phyloP scores from a whole-genome alignment of 2,888 invertebrate genomes.

The Clanis bilineata region DNA sequence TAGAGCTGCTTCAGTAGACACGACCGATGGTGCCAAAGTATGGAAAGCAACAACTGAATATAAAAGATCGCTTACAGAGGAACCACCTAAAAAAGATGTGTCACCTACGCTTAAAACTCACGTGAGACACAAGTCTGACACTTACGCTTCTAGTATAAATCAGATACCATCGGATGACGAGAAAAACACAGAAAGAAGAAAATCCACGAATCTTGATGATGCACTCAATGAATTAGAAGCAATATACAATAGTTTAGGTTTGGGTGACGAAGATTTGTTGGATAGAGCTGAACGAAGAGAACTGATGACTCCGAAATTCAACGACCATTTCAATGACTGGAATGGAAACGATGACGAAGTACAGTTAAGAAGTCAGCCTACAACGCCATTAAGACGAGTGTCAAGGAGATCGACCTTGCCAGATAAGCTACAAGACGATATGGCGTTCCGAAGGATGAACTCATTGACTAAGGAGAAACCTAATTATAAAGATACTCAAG shows the following conservation, averaged over 20 bases:
- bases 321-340: conserved; percentile 75
- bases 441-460: conserved; percentile 89
- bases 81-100: conserved; percentile 55
- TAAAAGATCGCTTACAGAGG: conserved; percentile 66
- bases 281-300: conserved; percentile 90
- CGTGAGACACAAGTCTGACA: conserved; percentile 74
- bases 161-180: conserved; percentile 76
- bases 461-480: conserved; percentile 79
- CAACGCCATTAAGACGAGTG: conserved; percentile 67
- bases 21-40: conserved; percentile 68
- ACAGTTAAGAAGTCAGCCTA: conserved; percentile 71
- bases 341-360: conserved; percentile 76
- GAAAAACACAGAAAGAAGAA: conserved; percentile 78
- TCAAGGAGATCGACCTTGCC: conserved; percentile 79
- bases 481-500: conserved; percentile 62
- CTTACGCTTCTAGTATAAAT: conserved; percentile 57
- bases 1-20: conserved; percentile 55
- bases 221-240: conserved; percentile 94
- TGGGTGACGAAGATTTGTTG: conserved; percentile 91
- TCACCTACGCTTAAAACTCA: conserved; percentile 70
- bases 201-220: conserved; percentile 92
- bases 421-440: conserved; percentile 88
- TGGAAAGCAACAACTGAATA: conserved; percentile 79
- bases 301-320: conserved; percentile 80
- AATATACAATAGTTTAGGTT: conserved; percentile 93